Base-by-base conservation (phyloP, 2,888 invertebrate species). In the Thymelicus acteon region DNA sequence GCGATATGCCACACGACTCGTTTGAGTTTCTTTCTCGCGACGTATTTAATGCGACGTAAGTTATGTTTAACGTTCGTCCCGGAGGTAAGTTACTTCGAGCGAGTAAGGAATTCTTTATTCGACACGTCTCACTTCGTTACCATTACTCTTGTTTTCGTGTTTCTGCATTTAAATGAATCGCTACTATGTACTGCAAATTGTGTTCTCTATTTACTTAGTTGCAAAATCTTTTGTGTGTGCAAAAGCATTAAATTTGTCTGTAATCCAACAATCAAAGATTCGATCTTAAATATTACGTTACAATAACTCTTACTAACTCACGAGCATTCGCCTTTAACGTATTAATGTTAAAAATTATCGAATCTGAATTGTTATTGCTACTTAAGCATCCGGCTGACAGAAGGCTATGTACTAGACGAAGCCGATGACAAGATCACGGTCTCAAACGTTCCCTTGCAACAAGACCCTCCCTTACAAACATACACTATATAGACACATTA, bases 1-100 rank as follows among this genome's bases (percentile, higher is more conserved):
- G 61, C 61, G 13, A 48, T 39, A 7, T 47, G 49, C 10, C 31
- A 62, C 52, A 7, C 8, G 37, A 44, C 67, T 60, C 60, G 52
- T 67, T 67, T 52, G 31, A 31, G 31, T 44, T 44, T 44, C 44
- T 44, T 44, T 44, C 44, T 44, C 24, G 40, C 31, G 68, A 62
- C 62, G 54, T 69, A 54, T 69, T 57, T 39, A 57, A 69, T 57
- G 68, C 62, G 39, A 63, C 57, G 47, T 69, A 63, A 63, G 62
- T 62, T 62, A 63, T 69, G 62, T 69, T 69, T 47, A 57, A 61
- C 49, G 67, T 48, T 31, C 39, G 52, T 69, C 31, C 37, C 44
- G 37, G 10, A 49, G 39, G 44, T 12, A 12, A 12, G 44, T 10
- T 10, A 44, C 44, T 44, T 44, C 44, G 12, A 44, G 10, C 44